Percentiles rank a stretch among this genome's conserved stretches.
phyloP scores from a whole-genome alignment of 2,797 vertebrate genomes.

The Acanthopagrus latus region DNA sequence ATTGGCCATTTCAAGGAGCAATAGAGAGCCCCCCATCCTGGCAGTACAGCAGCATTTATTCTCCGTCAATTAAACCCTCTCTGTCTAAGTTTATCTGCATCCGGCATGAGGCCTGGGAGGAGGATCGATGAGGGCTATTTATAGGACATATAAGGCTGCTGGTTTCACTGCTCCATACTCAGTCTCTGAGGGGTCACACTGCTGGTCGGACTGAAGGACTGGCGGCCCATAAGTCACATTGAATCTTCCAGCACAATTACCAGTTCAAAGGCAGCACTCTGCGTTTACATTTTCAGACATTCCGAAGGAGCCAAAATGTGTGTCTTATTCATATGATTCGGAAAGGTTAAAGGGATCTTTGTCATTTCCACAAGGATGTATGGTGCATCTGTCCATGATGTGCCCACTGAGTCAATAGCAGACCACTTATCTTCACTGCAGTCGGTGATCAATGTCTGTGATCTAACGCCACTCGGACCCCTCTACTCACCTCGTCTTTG shows the following conservation, averaged over 20 bases:
- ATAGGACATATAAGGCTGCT: constrained; percentile 65
- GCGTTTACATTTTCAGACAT: not conserved
- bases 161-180: constrained; percentile 51
- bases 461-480: not conserved
- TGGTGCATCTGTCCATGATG: not conserved
- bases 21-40: constrained; percentile 1
- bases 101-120: constrained; percentile 19
- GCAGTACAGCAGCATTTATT: constrained; percentile 37
- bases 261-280: not conserved
- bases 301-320: not conserved
- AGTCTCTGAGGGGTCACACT: constrained; percentile 17
- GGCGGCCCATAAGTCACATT: constrained; percentile 24
- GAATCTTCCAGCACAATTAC: constrained; percentile 4
- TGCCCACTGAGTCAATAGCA: not conserved
- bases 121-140: constrained; percentile 75
- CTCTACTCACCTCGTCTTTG: constrained; percentile 89
- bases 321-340: constrained; percentile 4
- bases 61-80: constrained; percentile 62
- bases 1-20: not conserved
- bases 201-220: not conserved
- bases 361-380: not conserved
- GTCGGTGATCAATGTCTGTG: constrained; percentile 29
- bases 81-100: constrained; percentile 55
- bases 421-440: constrained; percentile 15
- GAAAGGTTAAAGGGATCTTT: constrained; percentile 13